Conservation (phyloP, 2,113 vertebrate genomes). For the Perognathus longimembris region DNA sequence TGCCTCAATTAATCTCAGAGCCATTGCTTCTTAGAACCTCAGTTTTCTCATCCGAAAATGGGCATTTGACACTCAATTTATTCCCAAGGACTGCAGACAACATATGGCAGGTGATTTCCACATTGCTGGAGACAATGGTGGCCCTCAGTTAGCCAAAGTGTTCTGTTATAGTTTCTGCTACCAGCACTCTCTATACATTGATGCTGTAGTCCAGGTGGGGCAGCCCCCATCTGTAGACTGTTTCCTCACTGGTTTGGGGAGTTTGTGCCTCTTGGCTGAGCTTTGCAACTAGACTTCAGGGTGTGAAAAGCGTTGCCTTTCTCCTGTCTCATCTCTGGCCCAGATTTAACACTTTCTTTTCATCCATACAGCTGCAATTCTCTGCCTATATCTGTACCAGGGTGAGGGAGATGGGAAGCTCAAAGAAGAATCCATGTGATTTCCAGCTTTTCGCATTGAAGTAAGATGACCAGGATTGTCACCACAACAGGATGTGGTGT, state of each 20-base stretch:
- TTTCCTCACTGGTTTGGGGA: accelerated
- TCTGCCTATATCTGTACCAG: not conserved
- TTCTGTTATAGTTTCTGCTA: not conserved
- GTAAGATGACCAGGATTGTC: not conserved
- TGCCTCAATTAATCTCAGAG: not conserved
- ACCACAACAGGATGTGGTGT: not conserved
- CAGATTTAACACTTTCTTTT: not conserved
- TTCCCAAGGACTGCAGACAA: not conserved
- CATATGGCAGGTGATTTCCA: not conserved
- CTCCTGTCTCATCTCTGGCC: not conserved
- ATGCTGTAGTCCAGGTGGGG: accelerated
- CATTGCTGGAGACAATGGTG: no score
- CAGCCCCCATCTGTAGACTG: not conserved
- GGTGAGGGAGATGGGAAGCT: not conserved
- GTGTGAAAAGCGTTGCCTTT: not conserved
- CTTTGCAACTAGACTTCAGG: not conserved
- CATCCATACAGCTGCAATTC: not conserved
- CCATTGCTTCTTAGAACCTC: not conserved
- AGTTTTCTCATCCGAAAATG: not conserved
- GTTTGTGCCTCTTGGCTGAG: not conserved
- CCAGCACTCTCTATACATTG: accelerated
- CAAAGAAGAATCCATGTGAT: not conserved
- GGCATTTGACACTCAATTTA: not conserved
- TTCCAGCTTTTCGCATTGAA: not conserved
- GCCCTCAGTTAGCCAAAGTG: accelerated